These are phyloP conservation scores for Phataginus tetradactyla DNA, from an alignment of 2,797 vertebrate species.

Conservation along the genomic window DNA sequence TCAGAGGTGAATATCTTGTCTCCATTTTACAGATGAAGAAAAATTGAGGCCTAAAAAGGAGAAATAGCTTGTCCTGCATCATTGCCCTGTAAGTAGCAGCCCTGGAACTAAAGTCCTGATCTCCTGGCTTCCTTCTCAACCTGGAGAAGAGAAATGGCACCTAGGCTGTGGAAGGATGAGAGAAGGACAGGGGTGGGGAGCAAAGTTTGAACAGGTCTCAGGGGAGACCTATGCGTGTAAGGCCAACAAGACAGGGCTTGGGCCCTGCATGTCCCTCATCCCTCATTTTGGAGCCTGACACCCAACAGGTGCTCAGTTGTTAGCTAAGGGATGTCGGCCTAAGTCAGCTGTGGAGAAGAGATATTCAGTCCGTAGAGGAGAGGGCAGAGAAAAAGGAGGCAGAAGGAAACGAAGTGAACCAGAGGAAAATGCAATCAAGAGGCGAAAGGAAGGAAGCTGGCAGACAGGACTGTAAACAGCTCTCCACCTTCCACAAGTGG, in stretches of 20 bases:
- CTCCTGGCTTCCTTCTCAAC: neutral
- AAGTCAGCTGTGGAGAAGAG: neutral
- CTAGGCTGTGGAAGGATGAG: neutral
- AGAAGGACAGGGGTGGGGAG: neutral
- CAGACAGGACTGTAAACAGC: accelerated
- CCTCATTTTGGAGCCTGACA: neutral
- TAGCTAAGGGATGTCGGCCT: neutral
- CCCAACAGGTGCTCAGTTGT: neutral
- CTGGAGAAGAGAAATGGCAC: neutral
- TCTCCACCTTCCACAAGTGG: neutral
- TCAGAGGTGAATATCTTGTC: neutral
- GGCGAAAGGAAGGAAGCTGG: neutral
- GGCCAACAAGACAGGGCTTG: neutral
- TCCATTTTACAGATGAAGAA: slow-evolving; percentile 34
- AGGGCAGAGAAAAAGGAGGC: neutral
- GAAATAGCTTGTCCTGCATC: neutral
- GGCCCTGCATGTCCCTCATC: neutral
- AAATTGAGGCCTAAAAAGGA: neutral
- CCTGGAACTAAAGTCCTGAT: neutral
- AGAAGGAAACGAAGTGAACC: neutral
- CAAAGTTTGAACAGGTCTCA: neutral
- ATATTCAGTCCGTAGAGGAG: neutral
- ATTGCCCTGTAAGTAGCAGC: neutral
- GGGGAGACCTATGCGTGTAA: neutral
- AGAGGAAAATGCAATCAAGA: neutral